A percentile compares a stretch with the other conserved stretches of the same genome.
Evolutionary conservation across 2,888 invertebrate genomes (phyloP).

Genomic region (Agriotes lineatus): DNA sequence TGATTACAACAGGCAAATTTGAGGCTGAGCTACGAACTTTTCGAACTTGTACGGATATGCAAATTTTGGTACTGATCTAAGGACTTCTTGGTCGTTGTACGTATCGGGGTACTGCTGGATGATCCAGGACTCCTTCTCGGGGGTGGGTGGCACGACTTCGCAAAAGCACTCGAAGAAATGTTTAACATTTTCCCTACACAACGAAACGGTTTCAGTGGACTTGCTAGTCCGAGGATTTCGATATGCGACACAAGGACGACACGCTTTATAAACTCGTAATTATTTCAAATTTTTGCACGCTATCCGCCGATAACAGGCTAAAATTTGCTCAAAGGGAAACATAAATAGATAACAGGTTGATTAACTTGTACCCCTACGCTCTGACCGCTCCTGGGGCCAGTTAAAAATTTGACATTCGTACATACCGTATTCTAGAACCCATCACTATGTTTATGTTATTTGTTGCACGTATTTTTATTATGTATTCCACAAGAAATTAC

Average conservation of each 20-base stretch:
- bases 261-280: too few species aligned
- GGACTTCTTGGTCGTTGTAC: conserved; percentile 86
- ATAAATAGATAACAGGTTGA: conserved; percentile 14
- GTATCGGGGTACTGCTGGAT: conserved; percentile 87
- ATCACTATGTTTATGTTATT: conserved; percentile 54
- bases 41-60: conserved; percentile 88
- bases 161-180: conserved; percentile 87
- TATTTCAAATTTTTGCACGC: background rate
- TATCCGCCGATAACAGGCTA: background rate
- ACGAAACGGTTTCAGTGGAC: background rate
- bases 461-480: conserved; percentile 14
- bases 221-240: background rate
- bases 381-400: background rate
- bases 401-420: conserved; percentile 6
- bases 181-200: conserved; percentile 85
- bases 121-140: conserved; percentile 77
- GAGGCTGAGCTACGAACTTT: conserved; percentile 71
- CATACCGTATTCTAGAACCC: conserved; percentile 69
- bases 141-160: conserved; percentile 79
- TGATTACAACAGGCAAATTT: background rate
- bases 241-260: background rate
- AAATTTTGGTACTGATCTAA: conserved; percentile 91
- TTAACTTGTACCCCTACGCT: background rate
- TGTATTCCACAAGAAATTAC: conserved; percentile 14
- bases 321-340: background rate